Evolutionary conservation across 2,888 invertebrate genomes (phyloP).

Genomic region (Dolomedes plantarius): DNA sequence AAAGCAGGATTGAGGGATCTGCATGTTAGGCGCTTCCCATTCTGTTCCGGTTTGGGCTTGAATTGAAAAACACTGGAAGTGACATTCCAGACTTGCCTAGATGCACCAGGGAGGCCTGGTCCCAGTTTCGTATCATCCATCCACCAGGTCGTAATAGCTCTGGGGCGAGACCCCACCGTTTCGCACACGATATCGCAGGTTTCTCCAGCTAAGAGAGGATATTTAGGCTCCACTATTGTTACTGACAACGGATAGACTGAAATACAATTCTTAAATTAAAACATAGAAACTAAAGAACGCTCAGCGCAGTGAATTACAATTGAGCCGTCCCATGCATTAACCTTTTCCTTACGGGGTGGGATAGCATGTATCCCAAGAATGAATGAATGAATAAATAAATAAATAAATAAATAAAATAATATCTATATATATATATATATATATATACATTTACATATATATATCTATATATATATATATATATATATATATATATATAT

Average conservation of each 20-base stretch:
- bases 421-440: no score
- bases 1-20: constrained; percentile 74
- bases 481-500: no score
- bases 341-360: no score
- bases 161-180: constrained; percentile 68
- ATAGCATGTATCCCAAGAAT: no score
- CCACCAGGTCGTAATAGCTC: constrained; percentile 70
- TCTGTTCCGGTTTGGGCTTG: constrained; percentile 73
- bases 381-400: no score
- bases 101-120: constrained; percentile 3
- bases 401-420: no score
- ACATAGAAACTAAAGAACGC: no score
- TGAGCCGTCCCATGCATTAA: no score
- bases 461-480: no score
- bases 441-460: no score
- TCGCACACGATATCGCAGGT: constrained; percentile 50
- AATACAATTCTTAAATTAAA: neutral
- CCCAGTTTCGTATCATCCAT: constrained; percentile 43
- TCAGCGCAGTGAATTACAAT: no score
- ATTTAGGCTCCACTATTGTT: constrained; percentile 33
- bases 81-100: constrained; percentile 52
- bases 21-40: constrained; percentile 73
- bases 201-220: constrained; percentile 60
- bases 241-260: constrained; percentile 68
- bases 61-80: constrained; percentile 72